Base-by-base conservation (phyloP, 37 sponge, comb jelly and placozoan genomes). In the Bolinopsis microptera region DNA sequence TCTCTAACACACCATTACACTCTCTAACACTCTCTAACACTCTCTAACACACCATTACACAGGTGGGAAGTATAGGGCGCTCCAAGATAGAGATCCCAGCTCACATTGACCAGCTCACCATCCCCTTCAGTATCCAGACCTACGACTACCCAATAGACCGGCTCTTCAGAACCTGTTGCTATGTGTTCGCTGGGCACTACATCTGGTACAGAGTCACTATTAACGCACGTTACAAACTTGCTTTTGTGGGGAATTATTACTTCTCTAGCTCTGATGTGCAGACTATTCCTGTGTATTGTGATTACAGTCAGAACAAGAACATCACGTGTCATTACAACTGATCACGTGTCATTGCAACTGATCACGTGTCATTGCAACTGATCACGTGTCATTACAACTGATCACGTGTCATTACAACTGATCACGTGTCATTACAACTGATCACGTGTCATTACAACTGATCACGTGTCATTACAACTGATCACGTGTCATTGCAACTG, bases 201-300 rank as follows among this genome's bases (percentile, higher is more conserved):
- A 77, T 77, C 80, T 77, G 80, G 80, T 77, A 77, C 80, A 77
- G 80, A 36, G 80, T 77, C 36, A 77, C 80, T 1, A 77, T 77
- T 18, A 77, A 77, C 80, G 80, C 80, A 1, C 80, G 80, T 18
- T 77, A 77, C 36, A 32, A 32, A 77, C 35, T 77, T 18, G 80
- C 80, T 1, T 77, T 77, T 77, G 80, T 77, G 9, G 80, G 80
- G 35, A 77, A 77, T 32, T 77, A 77, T 18, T 77, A 77, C 80
- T 77, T 77, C 35, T 77, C 80, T 3, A 77, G 80, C 80, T 77
- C 80, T 2, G 36, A 77, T 35, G 80, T 32, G 34, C 1, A 32
- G 32, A 32, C 32, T 13, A 27, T 77, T 1, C 36, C 80, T 27
- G 80, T 77, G 32, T 27, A 27, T 32, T 77, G 80, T 34, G 80